Base-by-base conservation (phyloP, 2,113 vertebrate species). In the Sylvia atricapilla region DNA sequence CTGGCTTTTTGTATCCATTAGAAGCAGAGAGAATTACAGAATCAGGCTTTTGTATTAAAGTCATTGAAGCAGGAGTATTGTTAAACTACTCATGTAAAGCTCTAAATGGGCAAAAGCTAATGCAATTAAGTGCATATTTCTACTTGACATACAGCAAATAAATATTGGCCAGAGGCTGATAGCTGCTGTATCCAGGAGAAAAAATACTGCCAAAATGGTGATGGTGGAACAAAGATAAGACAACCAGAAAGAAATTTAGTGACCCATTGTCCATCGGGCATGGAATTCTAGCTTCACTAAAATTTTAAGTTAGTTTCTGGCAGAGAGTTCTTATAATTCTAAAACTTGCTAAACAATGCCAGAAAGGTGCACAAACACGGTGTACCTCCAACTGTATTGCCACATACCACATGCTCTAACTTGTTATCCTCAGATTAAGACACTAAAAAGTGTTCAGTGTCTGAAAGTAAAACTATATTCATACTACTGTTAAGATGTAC, bases 61-160 rank as follows among this genome's bases (percentile, higher is more conserved):
- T 83, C 74, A 76, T 28, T 95, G 93, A 93, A 94, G 80, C 74
- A 64, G 44, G 15, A 94, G 15, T 49, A 83, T 91, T 96, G 91
- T 66, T 96, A 89, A 95, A 93, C 69, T 69, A 55, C 41, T 89
- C 81, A 43, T 93, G 62, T 66, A 91, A 91, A 95, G 28, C n/a
- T 93, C 30, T 46, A 95, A 93, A 94, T 35, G n/a, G 37, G 49
- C 49, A 93, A 73, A 49, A 87, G 53, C 33, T 86, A 79, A 93
- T 93, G 89, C 41, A 84, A 72, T 91, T 50, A 85, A 89, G 46
- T 35, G 53, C 43, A 46, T 6, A 35, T 84, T 94, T 95, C 74
- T 85, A 50, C 63, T 50, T 83, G 82, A 83, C 23, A 46, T 39
- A 33, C 46, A 93, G 68, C 17, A 94, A 87, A 84, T 46, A 89